A percentile compares a stretch with the other conserved stretches of the same genome.
phyloP scores from a whole-genome alignment of 2,113 vertebrate genomes.

The Sarotherodon lohbergeri region DNA sequence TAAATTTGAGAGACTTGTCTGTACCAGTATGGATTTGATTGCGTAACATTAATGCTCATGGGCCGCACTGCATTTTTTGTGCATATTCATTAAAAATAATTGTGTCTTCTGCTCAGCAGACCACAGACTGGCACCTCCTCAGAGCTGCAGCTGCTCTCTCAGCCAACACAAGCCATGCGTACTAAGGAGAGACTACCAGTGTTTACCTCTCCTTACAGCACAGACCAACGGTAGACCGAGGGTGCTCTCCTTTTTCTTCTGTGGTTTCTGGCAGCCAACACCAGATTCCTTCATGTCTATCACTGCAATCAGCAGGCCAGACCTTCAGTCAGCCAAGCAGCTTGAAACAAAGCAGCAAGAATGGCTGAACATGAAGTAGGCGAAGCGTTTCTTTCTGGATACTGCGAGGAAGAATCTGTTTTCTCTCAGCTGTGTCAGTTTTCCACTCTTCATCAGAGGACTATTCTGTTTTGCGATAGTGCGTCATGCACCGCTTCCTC shows the following conservation, averaged over 20 bases:
- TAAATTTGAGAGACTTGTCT: slow-evolving; percentile 24
- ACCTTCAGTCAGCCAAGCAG: slow-evolving; percentile 63
- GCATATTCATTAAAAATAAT: slow-evolving; percentile 62
- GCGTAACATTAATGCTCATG: background rate
- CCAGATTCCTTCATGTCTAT: slow-evolving; percentile 81
- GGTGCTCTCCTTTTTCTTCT: slow-evolving; percentile 67
- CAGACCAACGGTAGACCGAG: slow-evolving; percentile 65
- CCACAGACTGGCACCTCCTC: slow-evolving; percentile 53
- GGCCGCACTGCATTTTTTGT: background rate
- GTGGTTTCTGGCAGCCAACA: slow-evolving; percentile 77
- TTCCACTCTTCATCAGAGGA: slow-evolving; percentile 15
- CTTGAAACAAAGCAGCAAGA: slow-evolving; percentile 68
- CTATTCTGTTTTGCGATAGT: slow-evolving; percentile 47
- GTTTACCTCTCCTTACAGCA: slow-evolving; percentile 76
- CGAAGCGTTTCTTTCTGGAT: slow-evolving; percentile 54
- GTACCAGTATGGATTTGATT: slow-evolving; percentile 12
- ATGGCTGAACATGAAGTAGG: slow-evolving; percentile 60
- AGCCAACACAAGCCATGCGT: slow-evolving; percentile 65
- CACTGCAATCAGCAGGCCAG: slow-evolving; percentile 81
- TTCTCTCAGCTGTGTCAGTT: background rate
- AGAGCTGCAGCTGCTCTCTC: slow-evolving; percentile 4
- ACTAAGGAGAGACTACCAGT: slow-evolving; percentile 73
- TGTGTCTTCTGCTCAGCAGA: slow-evolving; percentile 47
- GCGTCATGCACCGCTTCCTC: slow-evolving; percentile 73
- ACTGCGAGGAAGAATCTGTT: slow-evolving; percentile 51